Conservation (phyloP, 1,140 invertebrate species). For the Drosophila pallidifrons region DNA sequence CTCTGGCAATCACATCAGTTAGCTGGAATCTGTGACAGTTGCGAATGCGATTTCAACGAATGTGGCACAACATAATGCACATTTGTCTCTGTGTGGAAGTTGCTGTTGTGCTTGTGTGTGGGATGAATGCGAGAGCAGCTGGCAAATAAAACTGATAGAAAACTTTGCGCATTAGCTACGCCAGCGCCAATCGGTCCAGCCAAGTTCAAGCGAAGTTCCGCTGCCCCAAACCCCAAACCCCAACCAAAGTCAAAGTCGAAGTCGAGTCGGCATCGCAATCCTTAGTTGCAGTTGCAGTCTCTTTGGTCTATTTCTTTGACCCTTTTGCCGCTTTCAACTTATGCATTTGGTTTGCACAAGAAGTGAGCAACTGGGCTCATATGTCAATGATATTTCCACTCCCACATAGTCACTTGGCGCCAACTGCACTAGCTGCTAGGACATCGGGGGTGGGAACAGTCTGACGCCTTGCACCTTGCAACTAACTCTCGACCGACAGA, state of each 20-base stretch:
- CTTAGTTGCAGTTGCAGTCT: background rate
- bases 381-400: conserved; percentile 70
- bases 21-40: conserved; percentile 18
- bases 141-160: conserved; percentile 65
- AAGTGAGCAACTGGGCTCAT: conserved; percentile 75
- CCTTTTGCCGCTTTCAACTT: conserved; percentile 40
- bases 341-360: conserved; percentile 72
- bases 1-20: conserved; percentile 18
- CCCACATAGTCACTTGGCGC: conserved; percentile 57
- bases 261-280: background rate
- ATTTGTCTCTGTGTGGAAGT: conserved; percentile 21
- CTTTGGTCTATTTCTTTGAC: background rate
- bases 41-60: conserved; percentile 37
- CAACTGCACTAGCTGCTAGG: conserved; percentile 30
- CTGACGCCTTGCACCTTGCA: conserved; percentile 42
- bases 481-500: conserved; percentile 19
- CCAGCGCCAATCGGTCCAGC: conserved; percentile 74
- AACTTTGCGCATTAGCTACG: conserved; percentile 76
- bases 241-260: background rate
- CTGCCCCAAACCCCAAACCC: background rate
- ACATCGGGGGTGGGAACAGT: conserved; percentile 7
- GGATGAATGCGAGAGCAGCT: conserved; percentile 49
- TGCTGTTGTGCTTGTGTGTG: conserved; percentile 11
- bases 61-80: conserved; percentile 44
- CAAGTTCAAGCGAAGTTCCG: conserved; percentile 45